These are phyloP conservation scores for Drosophila miranda DNA, from an alignment of 1,140 invertebrate species.

Conservation along the genomic window DNA sequence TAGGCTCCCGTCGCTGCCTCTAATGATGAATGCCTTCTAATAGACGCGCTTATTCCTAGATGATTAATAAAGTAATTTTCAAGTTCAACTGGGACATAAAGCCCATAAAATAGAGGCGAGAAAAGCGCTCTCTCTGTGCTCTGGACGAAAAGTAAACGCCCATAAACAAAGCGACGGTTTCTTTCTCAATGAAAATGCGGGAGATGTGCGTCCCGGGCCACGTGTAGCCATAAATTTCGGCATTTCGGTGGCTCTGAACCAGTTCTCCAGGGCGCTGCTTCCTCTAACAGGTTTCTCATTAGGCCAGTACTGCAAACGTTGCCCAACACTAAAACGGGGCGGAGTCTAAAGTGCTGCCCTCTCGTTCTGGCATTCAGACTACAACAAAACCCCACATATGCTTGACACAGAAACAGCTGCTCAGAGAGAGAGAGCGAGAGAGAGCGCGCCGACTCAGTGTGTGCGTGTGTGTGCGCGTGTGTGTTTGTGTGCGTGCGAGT, in stretches of 20 bases:
- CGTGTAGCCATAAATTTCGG: slow-evolving; percentile 71
- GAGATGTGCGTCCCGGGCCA: slow-evolving; percentile 22
- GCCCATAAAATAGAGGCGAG: slow-evolving; percentile 18
- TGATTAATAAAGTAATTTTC: slow-evolving; percentile 80
- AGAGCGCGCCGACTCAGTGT: slow-evolving; percentile 48
- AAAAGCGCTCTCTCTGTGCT: slow-evolving; percentile 26
- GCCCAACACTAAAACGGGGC: slow-evolving; percentile 67
- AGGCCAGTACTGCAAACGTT: slow-evolving; percentile 45
- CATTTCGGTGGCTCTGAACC: slow-evolving; percentile 42
- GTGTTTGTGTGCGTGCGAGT: slow-evolving; percentile 16
- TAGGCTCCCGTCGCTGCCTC: slow-evolving; percentile 3
- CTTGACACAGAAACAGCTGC: slow-evolving; percentile 71
- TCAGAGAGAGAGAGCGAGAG: slow-evolving; percentile 56
- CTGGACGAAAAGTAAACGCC: slow-evolving; percentile 72
- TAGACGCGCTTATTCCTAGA: slow-evolving; percentile 67
- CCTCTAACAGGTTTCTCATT: slow-evolving; percentile 80
- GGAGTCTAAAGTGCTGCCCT: slow-evolving; percentile 56
- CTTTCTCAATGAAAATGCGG: slow-evolving; percentile 69
- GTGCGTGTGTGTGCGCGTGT: not conserved
- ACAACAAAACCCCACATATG: slow-evolving; percentile 64
- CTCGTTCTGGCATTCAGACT: slow-evolving; percentile 39
- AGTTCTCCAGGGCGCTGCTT: slow-evolving; percentile 44
- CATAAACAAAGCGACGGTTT: slow-evolving; percentile 70
- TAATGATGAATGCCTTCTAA: slow-evolving; percentile 66
- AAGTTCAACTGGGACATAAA: slow-evolving; percentile 68